A percentile compares a stretch with the other conserved stretches of the same genome.
Evolutionary conservation across 2,797 vertebrate species (phyloP).

Genomic region (Nyctibius grandis): DNA sequence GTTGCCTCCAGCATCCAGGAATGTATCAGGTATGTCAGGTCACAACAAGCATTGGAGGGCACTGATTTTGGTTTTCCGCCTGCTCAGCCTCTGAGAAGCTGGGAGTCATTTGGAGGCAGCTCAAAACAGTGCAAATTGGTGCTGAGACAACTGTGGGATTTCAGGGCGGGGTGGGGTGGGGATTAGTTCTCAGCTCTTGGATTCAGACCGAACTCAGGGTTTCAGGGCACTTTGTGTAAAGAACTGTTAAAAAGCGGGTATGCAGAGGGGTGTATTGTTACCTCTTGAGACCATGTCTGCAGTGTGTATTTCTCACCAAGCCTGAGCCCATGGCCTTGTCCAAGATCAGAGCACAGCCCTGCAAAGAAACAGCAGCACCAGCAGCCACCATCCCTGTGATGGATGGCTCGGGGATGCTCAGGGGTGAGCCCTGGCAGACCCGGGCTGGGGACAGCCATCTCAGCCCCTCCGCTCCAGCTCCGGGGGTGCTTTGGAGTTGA

Average conservation of each 20-base stretch:
- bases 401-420: background rate
- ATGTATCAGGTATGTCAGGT: background rate
- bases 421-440: background rate
- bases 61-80: background rate
- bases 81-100: background rate
- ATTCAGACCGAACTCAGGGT: background rate
- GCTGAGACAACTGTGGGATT: background rate
- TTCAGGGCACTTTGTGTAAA: background rate
- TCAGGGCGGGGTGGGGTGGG: background rate
- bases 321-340: background rate
- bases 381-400: accelerated
- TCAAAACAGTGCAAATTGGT: background rate
- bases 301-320: accelerated
- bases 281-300: background rate
- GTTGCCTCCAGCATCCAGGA: background rate
- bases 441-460: background rate
- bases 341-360: background rate
- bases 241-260: background rate
- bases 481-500: no score
- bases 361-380: background rate
- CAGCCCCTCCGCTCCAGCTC: background rate
- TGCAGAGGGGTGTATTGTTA: background rate
- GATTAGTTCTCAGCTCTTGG: background rate
- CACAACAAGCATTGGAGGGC: background rate
- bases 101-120: background rate